Evolutionary conservation across 30 jellyfish, hydroid and myxozoan species (phyloP), one percentile per base, ranked within the genome.

Genomic region (Calvadosia cruxmelitensis): DNA sequence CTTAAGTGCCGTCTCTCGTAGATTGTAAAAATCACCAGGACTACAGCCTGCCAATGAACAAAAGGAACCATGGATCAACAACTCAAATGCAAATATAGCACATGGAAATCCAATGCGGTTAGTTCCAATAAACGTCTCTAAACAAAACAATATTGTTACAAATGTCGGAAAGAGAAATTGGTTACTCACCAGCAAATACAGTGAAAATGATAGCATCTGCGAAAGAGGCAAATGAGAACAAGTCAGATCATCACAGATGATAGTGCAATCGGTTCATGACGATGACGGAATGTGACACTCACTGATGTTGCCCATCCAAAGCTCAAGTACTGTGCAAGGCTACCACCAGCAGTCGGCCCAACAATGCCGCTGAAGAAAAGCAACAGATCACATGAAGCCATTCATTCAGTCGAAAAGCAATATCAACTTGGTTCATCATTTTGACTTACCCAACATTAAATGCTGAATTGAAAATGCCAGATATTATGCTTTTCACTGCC

Each of bases 271-370:
- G n/a, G n/a, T n/a, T n/a, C n/a, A n/a, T n/a, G n/a, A n/a, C n/a
- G n/a, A n/a, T n/a, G n/a, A 42, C 20, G 10, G 57, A 42, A 42
- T 20, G 20, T 42, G 10, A 5, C 20, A 42, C 81, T 29, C 53
- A 85, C 96, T 75, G 93, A 71, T 2, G 91, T 35, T 15, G 96
- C 94, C 93, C 93, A 85, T 34, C 82, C 81, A 52, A 85, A 85
- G 57, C 53, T 23, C 0, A 57, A 15, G 27, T 74, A 23, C 30
- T 79, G 69, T 1, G 78, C 77, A 15, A 85, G 91, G 16, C 71
- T 49, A 1, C 96, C 96, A 7, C 91, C 93, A 25, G 74, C 50
- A 7, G 96, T 73, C 0, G 96, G 93, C 3, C 96, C 96, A 36
- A 84, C 80, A 24, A 85, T 85, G 16, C 87, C 82, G 24, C 96